Percentiles rank a stretch among this genome's conserved stretches.
phyloP scores from a whole-genome alignment of 2,113 vertebrate genomes.

The human (Homo sapiens) region DNA sequence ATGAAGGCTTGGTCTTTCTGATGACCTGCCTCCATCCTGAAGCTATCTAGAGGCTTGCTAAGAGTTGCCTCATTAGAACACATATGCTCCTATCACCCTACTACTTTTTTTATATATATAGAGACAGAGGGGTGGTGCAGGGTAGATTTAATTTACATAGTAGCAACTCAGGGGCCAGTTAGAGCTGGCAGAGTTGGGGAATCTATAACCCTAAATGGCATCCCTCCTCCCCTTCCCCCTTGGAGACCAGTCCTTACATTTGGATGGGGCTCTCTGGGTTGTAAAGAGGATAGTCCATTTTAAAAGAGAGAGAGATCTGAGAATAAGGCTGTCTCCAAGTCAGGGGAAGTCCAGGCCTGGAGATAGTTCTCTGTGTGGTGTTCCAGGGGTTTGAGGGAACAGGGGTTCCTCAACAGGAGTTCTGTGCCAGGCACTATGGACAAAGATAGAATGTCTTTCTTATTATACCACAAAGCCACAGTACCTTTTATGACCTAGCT shows the following conservation, averaged over 20 bases:
- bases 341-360: conserved; percentile 2
- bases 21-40: not conserved
- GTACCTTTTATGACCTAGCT: not conserved
- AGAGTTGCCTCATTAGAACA: not conserved
- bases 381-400: not conserved
- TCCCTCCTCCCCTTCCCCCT: no score
- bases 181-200: not conserved
- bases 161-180: not conserved
- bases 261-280: not conserved
- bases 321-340: not conserved
- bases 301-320: not conserved
- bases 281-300: not conserved
- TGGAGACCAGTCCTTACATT: not conserved
- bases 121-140: not conserved
- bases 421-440: not conserved
- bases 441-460: not conserved
- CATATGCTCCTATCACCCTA: not conserved
- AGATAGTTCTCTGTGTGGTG: not conserved
- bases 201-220: no score
- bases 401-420: not conserved
- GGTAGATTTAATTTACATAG: not conserved
- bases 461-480: not conserved
- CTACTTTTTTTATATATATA: not conserved
- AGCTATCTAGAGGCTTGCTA: not conserved
- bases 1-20: not conserved